Evolutionary conservation across 1,140 invertebrate genomes (phyloP), one percentile per base, ranked within the genome.

Genomic region (Marisa cornuarietis): DNA sequence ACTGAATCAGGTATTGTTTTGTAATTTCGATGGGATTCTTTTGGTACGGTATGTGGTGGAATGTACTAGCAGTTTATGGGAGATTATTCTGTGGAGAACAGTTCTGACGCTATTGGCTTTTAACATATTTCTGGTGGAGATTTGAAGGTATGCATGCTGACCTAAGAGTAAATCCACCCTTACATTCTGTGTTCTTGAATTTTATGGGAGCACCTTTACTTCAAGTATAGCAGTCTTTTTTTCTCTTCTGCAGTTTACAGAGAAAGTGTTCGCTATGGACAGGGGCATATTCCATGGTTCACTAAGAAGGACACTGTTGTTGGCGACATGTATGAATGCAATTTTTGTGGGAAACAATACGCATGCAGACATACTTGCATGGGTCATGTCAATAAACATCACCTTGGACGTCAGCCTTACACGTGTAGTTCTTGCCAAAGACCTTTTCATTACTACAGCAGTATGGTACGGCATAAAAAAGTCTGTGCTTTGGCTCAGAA

Each of bases 381-480:
- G 24, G 71, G 71, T n/a, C 71, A 73, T 73, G 71, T 73, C 49
- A 73, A 73, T 49, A 73, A 73, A n/a, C 71, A 73, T 54, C 71
- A 73, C 24, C 49, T 73, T 31, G 26, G n/a, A n/a, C 71, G 31
- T 20, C 31, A 73, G 49, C 71, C 71, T n/a, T 73, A 73, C 51
- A 51, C 3, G 22, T 73, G 71, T 73, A n/a, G 20, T 18, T 52
- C 20, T 20, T 73, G 71, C 24, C 20, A 54, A 22, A 73, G 54
- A 73, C 71, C 22, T 11, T 73, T 73, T 26, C 54, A 52, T 73
- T 73, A 73, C 51, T 73, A 73, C 24, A 73, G 71, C 51, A 73
- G 71, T 24, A 73, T 73, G 71, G 18, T 73, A 0, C 71, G 71
- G 22, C 71, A 73, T 26, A 54, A 22, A 14, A 73, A 73, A 54